Percentiles rank a stretch among this genome's conserved stretches.
Conservation (phyloP, 2,797 vertebrate species). For the Myotis vivesi region DNA sequence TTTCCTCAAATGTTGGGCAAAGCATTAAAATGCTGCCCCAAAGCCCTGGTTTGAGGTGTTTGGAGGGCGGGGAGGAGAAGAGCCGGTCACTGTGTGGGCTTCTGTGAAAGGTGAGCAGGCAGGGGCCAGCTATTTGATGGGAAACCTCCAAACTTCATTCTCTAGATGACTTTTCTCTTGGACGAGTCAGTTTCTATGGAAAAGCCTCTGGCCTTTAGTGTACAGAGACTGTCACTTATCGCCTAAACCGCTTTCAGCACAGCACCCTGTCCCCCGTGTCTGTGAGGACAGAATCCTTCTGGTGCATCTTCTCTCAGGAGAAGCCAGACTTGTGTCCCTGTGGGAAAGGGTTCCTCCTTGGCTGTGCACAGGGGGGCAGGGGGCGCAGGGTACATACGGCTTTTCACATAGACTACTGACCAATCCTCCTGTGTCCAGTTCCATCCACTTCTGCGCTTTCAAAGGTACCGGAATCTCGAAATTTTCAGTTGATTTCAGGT, state of each 20-base stretch:
- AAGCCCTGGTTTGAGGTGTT: neutral
- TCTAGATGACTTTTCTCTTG: neutral
- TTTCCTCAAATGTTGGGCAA: neutral
- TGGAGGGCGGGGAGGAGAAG: neutral
- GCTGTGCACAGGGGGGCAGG: neutral
- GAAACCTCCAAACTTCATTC: neutral
- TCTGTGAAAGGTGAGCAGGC: neutral
- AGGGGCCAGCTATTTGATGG: neutral
- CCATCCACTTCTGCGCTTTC: neutral
- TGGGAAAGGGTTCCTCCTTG: neutral
- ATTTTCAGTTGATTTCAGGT: neutral
- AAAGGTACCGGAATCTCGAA: neutral
- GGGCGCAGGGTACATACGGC: fast-evolving
- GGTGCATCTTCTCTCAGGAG: neutral
- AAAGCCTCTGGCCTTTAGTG: neutral
- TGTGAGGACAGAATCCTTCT: neutral
- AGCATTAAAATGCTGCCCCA: neutral
- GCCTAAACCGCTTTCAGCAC: neutral
- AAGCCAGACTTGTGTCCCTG: neutral
- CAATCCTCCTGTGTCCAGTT: neutral
- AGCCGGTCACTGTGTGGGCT: neutral
- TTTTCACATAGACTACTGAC: neutral
- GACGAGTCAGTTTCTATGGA: neutral
- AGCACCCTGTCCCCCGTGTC: neutral
- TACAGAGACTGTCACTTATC: neutral